These are phyloP conservation scores for Xyliphius kryptos DNA, from an alignment of 2,113 vertebrate genomes.

Conservation along the genomic window DNA sequence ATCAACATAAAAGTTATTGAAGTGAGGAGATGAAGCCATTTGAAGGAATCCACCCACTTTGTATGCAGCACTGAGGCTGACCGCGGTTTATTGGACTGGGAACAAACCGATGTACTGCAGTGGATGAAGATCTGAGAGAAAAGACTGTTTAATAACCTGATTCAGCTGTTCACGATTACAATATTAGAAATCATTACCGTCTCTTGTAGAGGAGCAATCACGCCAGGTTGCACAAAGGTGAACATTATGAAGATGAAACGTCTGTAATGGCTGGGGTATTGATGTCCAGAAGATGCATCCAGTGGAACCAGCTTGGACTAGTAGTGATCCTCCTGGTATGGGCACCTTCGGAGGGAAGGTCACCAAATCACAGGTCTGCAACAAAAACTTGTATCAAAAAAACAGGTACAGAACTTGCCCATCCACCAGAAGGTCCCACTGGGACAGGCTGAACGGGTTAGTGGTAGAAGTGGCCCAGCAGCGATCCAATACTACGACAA, in stretches of 20 bases:
- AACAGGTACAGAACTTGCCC: background rate
- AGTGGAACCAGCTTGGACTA: slow-evolving; percentile 10
- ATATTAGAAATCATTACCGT: background rate
- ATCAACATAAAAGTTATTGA: background rate
- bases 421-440: slow-evolving; percentile 59
- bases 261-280: slow-evolving; percentile 23
- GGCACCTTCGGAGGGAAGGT: background rate
- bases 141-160: too few relatives aligned
- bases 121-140: too few relatives aligned
- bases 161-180: background rate
- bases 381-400: background rate
- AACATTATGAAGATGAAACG: slow-evolving; percentile 29
- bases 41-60: slow-evolving; percentile 6
- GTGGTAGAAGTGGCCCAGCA: slow-evolving; percentile 58
- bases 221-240: slow-evolving; percentile 10
- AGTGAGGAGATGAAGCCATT: background rate
- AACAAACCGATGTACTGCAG: slow-evolving; percentile 20
- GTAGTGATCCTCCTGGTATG: slow-evolving; percentile 23
- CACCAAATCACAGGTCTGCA: background rate
- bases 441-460: slow-evolving; percentile 45
- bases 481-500: slow-evolving; percentile 51
- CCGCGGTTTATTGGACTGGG: background rate
- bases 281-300: background rate
- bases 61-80: slow-evolving; percentile 1
- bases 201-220: slow-evolving; percentile 5